A percentile compares a stretch with the other conserved stretches of the same genome.
These are phyloP conservation scores for Lithophane semibrunnea DNA, from an alignment of 2,888 invertebrate genomes.

Conservation along the genomic window DNA sequence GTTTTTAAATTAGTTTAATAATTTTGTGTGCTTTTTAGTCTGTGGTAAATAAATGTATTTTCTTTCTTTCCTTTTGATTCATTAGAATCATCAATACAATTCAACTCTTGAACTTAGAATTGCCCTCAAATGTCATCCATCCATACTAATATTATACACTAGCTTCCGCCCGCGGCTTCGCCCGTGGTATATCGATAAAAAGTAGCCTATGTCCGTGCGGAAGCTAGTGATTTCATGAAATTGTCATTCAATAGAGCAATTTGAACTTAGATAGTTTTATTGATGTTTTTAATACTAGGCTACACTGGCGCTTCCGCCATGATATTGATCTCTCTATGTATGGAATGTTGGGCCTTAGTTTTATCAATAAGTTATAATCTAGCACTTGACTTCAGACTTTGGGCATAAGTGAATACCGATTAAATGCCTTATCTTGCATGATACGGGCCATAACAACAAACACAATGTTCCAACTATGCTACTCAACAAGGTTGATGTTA, in stretches of 20 bases:
- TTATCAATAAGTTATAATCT: neutral
- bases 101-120: neutral
- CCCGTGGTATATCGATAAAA: no score
- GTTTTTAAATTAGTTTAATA: no score
- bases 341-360: neutral
- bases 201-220: no score
- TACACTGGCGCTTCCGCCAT: neutral
- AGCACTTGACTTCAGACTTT: neutral
- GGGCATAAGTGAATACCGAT: neutral
- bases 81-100: neutral
- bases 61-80: no score
- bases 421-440: slow-evolving; percentile 20
- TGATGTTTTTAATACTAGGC: neutral
- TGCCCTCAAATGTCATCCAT: neutral
- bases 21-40: no score
- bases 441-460: slow-evolving; percentile 1
- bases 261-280: neutral
- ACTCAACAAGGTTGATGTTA: neutral
- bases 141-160: no score
- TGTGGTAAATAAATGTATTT: no score
- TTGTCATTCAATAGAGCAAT: neutral
- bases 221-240: neutral
- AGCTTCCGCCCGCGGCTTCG: no score
- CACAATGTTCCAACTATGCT: neutral
- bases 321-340: neutral